Evolutionary conservation across 2,888 invertebrate genomes (phyloP).

Genomic region (Arctia plantaginis): DNA sequence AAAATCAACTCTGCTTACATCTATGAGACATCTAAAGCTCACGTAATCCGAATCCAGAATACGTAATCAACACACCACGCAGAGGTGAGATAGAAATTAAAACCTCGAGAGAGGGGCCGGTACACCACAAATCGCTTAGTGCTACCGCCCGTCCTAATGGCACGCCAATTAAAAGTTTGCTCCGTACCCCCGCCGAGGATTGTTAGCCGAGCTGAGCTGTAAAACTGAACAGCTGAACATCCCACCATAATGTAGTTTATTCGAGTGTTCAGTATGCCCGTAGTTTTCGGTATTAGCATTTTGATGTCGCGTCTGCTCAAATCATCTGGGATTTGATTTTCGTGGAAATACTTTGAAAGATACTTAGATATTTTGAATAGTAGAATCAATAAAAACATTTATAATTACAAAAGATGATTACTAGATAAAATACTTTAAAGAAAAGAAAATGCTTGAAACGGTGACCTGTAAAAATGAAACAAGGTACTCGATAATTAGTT

Average conservation of each 20-base stretch:
- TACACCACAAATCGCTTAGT: constrained; percentile 87
- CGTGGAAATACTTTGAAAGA: constrained; percentile 41
- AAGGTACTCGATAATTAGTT: no score
- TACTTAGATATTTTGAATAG: constrained; percentile 17
- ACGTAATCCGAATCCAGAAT: constrained; percentile 57
- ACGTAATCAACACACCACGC: constrained; percentile 67
- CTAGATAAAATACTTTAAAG: no score
- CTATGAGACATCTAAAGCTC: constrained; percentile 29
- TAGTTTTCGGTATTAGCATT: constrained; percentile 77
- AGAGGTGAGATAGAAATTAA: constrained; percentile 80
- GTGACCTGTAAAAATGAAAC: neutral
- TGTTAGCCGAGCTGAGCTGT: constrained; percentile 78
- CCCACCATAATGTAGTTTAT: constrained; percentile 79
- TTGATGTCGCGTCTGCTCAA: constrained; percentile 71
- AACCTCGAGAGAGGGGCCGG: constrained; percentile 81
- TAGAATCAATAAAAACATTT: neutral
- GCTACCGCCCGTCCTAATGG: constrained; percentile 84
- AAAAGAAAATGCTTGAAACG: no score
- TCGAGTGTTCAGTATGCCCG: constrained; percentile 68
- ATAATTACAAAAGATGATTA: neutral
- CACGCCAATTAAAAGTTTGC: constrained; percentile 87
- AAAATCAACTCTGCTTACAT: constrained; percentile 22
- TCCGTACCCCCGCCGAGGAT: constrained; percentile 75
- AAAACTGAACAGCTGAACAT: constrained; percentile 82
- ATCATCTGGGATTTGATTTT: constrained; percentile 53